phyloP scores from a whole-genome alignment of 1,140 invertebrate species.

The Megalopta genalis region DNA sequence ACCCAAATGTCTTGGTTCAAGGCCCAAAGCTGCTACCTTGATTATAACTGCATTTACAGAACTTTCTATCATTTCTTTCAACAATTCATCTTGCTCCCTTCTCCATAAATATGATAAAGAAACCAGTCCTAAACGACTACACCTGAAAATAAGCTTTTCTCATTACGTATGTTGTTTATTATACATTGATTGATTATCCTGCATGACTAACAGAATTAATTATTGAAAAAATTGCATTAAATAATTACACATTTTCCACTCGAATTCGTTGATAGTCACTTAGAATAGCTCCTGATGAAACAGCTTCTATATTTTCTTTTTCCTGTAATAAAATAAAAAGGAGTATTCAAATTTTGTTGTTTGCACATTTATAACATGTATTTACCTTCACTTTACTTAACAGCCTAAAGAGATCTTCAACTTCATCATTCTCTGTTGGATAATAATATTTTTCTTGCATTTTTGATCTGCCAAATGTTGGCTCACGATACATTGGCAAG shows the following conservation, averaged over 20 bases:
- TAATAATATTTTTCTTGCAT: constrained; percentile 91
- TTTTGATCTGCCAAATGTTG: constrained; percentile 90
- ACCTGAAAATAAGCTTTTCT: constrained; percentile 82
- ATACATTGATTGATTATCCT: neutral
- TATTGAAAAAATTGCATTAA: constrained; percentile 33
- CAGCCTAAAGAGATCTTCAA: constrained; percentile 97
- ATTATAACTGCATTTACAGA: constrained; percentile 96
- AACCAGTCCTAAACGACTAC: constrained; percentile 92
- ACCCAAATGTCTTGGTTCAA: constrained; percentile 94
- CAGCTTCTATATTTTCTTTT: constrained; percentile 91
- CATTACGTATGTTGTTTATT: constrained; percentile 15
- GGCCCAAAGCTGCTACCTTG: constrained; percentile 96
- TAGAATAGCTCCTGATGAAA: constrained; percentile 97
- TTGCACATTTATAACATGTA: neutral
- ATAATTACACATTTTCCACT: constrained; percentile 97
- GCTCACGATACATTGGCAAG: constrained; percentile 92
- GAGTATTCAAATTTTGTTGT: constrained; percentile 16
- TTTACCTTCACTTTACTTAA: constrained; percentile 90
- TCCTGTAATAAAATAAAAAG: constrained; percentile 81
- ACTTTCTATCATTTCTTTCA: constrained; percentile 98
- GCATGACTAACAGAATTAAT: neutral
- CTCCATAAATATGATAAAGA: constrained; percentile 96
- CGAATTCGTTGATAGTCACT: constrained; percentile 98
- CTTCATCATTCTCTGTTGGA: constrained; percentile 95
- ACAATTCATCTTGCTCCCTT: constrained; percentile 94